Evolutionary conservation across 2,888 invertebrate genomes (phyloP).

Genomic region (Lasioglossum oenotherae): DNA sequence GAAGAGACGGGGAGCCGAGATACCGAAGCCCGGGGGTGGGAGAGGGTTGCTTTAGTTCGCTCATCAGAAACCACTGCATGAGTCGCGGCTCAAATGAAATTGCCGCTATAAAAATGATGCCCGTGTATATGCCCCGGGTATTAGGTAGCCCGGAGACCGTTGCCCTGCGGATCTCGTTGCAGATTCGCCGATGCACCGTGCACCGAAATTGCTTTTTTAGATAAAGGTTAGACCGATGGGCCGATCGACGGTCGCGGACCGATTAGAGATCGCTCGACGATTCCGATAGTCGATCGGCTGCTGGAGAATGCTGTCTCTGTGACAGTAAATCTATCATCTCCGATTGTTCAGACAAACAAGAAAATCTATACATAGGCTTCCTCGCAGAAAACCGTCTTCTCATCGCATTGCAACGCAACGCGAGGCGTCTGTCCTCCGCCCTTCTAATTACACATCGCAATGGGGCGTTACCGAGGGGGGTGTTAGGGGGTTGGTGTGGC

Average conservation of each 20-base stretch:
- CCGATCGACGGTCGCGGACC: neutral
- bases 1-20: slow-evolving; percentile 39
- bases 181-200: slow-evolving; percentile 58
- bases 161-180: slow-evolving; percentile 60
- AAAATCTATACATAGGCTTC: neutral
- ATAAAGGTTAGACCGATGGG: neutral
- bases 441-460: slow-evolving; percentile 59
- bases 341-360: neutral
- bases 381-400: neutral
- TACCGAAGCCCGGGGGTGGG: slow-evolving; percentile 38
- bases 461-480: neutral
- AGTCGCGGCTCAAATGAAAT: slow-evolving; percentile 83
- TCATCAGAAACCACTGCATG: slow-evolving; percentile 84
- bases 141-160: slow-evolving; percentile 73
- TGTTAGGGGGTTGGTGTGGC: neutral
- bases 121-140: slow-evolving; percentile 80
- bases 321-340: neutral
- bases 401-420: slow-evolving; percentile 12
- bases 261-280: neutral
- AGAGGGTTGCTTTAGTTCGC: slow-evolving; percentile 71
- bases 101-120: slow-evolving; percentile 83
- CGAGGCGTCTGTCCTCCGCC: slow-evolving; percentile 23
- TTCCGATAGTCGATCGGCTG: neutral
- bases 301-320: too few species aligned
- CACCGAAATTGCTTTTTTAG: slow-evolving; percentile 36